Evolutionary conservation across 2,797 vertebrate genomes (phyloP).

Genomic region (Gymnoscopelus microlampas): DNA sequence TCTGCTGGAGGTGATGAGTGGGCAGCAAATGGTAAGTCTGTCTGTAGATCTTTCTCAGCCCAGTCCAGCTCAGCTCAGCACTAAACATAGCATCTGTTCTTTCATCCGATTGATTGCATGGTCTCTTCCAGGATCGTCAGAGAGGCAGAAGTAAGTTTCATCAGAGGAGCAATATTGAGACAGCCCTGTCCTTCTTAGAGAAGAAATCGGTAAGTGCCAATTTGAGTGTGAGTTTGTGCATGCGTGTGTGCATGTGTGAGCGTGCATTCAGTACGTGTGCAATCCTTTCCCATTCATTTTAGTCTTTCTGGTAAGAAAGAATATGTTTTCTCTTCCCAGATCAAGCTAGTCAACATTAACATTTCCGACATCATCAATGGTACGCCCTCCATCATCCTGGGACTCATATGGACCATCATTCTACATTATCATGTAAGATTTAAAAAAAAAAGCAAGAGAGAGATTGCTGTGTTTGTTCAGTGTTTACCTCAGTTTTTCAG

Average conservation of each 20-base stretch:
- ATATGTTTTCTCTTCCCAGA: conserved; percentile 70
- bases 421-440: conserved; percentile 91
- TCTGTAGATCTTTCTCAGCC: not conserved
- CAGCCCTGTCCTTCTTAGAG: conserved; percentile 89
- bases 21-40: conserved; percentile 88
- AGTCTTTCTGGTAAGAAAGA: not conserved
- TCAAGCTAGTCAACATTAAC: conserved; percentile 98
- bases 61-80: no score
- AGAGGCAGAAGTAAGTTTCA: conserved; percentile 88
- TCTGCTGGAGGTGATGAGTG: conserved; percentile 95
- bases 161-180: conserved; percentile 92
- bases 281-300: not conserved
- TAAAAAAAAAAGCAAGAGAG: no score
- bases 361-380: conserved; percentile 96
- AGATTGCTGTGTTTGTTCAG: conserved; percentile 23
- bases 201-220: conserved; percentile 86
- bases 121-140: conserved; percentile 84
- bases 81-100: not conserved
- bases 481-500: not conserved
- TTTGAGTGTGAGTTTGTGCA: no score
- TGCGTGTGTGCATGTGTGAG: no score
- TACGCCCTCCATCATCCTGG: no score
- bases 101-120: not conserved
- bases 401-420: conserved; percentile 96
- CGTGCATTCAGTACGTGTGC: not conserved